These are phyloP conservation scores for Apodemia hepburni DNA, from an alignment of 2,888 invertebrate genomes.

Conservation along the genomic window DNA sequence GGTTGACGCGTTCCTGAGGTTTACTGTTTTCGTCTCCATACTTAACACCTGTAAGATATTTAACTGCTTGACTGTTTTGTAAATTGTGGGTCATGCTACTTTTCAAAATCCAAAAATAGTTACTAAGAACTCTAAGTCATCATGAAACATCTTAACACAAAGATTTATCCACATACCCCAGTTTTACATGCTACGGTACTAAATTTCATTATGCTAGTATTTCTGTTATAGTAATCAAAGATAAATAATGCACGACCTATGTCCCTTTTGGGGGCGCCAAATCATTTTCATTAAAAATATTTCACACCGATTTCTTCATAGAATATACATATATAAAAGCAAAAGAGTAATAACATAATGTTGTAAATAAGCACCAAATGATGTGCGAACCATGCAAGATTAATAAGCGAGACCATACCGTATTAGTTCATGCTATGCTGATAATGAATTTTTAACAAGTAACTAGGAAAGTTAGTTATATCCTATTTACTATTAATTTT, in stretches of 20 bases:
- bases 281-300: slow-evolving; percentile 51
- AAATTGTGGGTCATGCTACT: slow-evolving; percentile 34
- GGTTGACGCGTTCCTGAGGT: slow-evolving; percentile 58
- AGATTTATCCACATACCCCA: slow-evolving; percentile 33
- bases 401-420: slow-evolving; percentile 45
- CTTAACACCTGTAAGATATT: slow-evolving; percentile 72
- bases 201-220: slow-evolving; percentile 18
- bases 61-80: slow-evolving; percentile 50
- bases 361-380: slow-evolving; percentile 46
- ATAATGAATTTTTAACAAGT: slow-evolving; percentile 9
- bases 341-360: slow-evolving; percentile 45
- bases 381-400: slow-evolving; percentile 53
- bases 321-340: slow-evolving; percentile 50
- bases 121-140: slow-evolving; percentile 22
- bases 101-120: slow-evolving; percentile 22
- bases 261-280: slow-evolving; percentile 70
- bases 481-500: slow-evolving; percentile 1
- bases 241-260: slow-evolving; percentile 50
- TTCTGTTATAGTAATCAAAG: slow-evolving; percentile 16
- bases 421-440: slow-evolving; percentile 20
- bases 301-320: slow-evolving; percentile 74
- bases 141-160: slow-evolving; percentile 27
- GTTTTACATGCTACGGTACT: slow-evolving; percentile 45
- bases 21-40: slow-evolving; percentile 70
- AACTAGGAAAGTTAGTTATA: slow-evolving; percentile 21